A percentile compares a stretch with the other conserved stretches of the same genome.
These are phyloP conservation scores for Drosophila nr. fundita DNA, from an alignment of 2,888 invertebrate genomes.

Conservation along the genomic window DNA sequence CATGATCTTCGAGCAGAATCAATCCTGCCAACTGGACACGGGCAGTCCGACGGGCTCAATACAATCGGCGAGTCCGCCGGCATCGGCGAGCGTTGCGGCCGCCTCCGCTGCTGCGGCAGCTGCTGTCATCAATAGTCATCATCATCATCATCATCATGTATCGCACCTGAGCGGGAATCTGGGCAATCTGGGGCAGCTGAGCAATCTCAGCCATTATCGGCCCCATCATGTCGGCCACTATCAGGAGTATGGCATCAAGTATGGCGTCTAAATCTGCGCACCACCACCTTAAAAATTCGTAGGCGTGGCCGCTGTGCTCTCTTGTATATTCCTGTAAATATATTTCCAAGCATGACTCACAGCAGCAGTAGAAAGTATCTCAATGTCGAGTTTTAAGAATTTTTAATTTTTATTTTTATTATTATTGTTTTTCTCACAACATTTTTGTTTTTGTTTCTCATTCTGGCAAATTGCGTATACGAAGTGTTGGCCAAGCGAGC, in stretches of 20 bases:
- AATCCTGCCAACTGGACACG: slow-evolving; percentile 85
- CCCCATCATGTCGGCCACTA: slow-evolving; percentile 84
- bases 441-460: slow-evolving; percentile 30
- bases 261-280: slow-evolving; percentile 81
- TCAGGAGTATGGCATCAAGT: slow-evolving; percentile 85
- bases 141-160: slow-evolving; percentile 82
- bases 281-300: not conserved
- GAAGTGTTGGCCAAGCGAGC: slow-evolving; percentile 38
- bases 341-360: slow-evolving; percentile 69
- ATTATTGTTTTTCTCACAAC: slow-evolving; percentile 24
- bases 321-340: slow-evolving; percentile 77
- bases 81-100: slow-evolving; percentile 72
- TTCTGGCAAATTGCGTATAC: slow-evolving; percentile 47
- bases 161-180: slow-evolving; percentile 83
- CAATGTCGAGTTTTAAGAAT: slow-evolving; percentile 48
- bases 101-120: slow-evolving; percentile 78
- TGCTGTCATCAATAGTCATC: slow-evolving; percentile 81
- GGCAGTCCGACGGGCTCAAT: slow-evolving; percentile 85
- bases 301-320: slow-evolving; percentile 65
- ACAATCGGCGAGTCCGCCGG: slow-evolving; percentile 84
- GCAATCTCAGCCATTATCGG: slow-evolving; percentile 84
- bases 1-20: slow-evolving; percentile 85
- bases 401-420: slow-evolving; percentile 14
- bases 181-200: slow-evolving; percentile 83
- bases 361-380: slow-evolving; percentile 56